Conservation (phyloP, 1,140 invertebrate genomes). For the Aphidius gifuensis region DNA sequence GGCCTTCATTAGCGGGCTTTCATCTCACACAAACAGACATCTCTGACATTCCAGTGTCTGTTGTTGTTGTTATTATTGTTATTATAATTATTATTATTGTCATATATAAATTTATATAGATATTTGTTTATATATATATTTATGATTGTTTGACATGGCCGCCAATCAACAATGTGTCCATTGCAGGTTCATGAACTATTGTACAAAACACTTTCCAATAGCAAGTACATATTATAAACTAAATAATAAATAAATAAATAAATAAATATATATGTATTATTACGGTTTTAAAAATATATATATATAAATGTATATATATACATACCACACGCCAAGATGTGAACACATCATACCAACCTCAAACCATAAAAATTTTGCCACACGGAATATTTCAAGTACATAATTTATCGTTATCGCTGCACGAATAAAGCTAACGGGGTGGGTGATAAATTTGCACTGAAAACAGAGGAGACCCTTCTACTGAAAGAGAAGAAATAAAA, state of each 20-base stretch:
- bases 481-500: too few relatives aligned
- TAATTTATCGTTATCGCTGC: constrained; percentile 19
- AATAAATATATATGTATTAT: too few relatives aligned
- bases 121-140: too few relatives aligned
- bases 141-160: constrained; percentile 23
- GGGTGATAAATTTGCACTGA: constrained; percentile 25
- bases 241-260: not conserved
- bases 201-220: not conserved
- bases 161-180: constrained; percentile 13
- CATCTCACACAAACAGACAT: constrained; percentile 23
- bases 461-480: constrained; percentile 16
- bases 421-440: constrained; percentile 7
- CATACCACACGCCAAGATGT: not conserved
- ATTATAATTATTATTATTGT: too few relatives aligned
- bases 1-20: constrained; percentile 41
- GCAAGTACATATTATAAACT: constrained; percentile 11
- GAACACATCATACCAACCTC: too few relatives aligned
- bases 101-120: too few relatives aligned
- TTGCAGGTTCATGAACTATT: not conserved
- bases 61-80: too few relatives aligned
- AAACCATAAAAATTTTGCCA: constrained; percentile 6
- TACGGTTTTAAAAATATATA: too few relatives aligned
- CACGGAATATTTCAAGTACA: constrained; percentile 6
- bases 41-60: constrained; percentile 5
- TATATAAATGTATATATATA: not conserved